Conservation (phyloP, 1,140 invertebrate genomes). For the Nixonia krombeini region DNA sequence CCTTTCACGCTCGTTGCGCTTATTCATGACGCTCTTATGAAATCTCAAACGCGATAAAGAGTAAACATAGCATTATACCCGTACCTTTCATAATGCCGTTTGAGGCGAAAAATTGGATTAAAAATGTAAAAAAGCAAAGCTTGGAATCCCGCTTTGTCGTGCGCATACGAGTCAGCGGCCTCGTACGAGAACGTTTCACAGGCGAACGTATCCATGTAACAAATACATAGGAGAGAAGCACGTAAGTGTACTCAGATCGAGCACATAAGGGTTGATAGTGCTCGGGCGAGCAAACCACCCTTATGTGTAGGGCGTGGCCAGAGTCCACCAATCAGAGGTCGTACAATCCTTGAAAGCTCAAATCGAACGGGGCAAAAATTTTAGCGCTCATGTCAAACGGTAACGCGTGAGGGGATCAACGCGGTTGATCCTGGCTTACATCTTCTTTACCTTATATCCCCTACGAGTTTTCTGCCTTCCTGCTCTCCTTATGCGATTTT, state of each 20-base stretch:
- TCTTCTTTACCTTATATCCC: constrained; percentile 53
- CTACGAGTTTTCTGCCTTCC: constrained; percentile 11
- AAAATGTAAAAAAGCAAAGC: constrained; percentile 8
- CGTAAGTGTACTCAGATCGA: constrained; percentile 55
- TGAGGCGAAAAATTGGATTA: constrained; percentile 12
- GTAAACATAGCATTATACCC: not conserved
- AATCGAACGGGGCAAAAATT: constrained; percentile 66
- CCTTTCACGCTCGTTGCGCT: not conserved
- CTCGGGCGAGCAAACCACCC: constrained; percentile 58
- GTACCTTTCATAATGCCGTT: constrained; percentile 7
- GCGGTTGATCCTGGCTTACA: constrained; percentile 59
- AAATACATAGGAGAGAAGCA: constrained; percentile 24
- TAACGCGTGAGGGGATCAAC: constrained; percentile 59
- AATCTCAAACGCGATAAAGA: not conserved
- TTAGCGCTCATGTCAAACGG: constrained; percentile 64
- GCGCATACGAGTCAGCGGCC: not conserved
- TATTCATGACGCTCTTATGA: not conserved
- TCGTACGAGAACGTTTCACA: not conserved
- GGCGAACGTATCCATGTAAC: not conserved
- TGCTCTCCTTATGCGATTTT: constrained; percentile 4
- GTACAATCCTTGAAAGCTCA: constrained; percentile 57
- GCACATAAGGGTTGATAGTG: constrained; percentile 64
- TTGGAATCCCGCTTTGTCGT: not conserved
- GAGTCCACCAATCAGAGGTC: constrained; percentile 62
- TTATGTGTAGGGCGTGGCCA: constrained; percentile 66